Base-by-base conservation (phyloP, 1,140 invertebrate species). In the Papilio dardanus region DNA sequence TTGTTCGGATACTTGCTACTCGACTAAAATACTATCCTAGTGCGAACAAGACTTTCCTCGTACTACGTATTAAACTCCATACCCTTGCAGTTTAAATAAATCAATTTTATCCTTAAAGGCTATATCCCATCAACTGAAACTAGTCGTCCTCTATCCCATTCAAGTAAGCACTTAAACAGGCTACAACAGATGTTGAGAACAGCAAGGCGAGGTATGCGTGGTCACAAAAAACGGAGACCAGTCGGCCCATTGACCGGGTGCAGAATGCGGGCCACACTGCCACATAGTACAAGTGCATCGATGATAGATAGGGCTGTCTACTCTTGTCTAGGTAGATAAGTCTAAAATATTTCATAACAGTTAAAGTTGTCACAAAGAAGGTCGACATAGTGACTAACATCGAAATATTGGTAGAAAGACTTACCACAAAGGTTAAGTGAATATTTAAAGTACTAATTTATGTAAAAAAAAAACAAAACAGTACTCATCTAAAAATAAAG, bases 241-340 rank as follows among this genome's bases (percentile, higher is more conserved):
- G 42, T 7, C 16, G 42, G 42, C 42, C 42, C 42, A 46, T 46
- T 46, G 42, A 46, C 42, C 42, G 42, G 16, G 16, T 46, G 42
- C 42, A 46, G 42, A 46, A 46, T 46, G 42, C 42, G 42, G 42
- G 42, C 16, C 42, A 16, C 42, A 46, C 42, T 19, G 6, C 42
- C 42, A 46, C 16, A 46, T n/a, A 46, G n/a, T n/a, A n/a, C n/a
- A n/a, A n/a, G n/a, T n/a, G n/a, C 16, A 46, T 46, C 42, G 19
- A 46, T 42, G 40, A 14, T n/a, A 42, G n/a, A 46, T 46, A 46
- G 42, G 42, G 42, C 42, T 46, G 42, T n/a, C 42, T 46, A 46
- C 6, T 46, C 19, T 16, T 46, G 16, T 19, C 42, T 19, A 46
- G 16, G n/a, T 46, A 46, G 5, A n/a, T 4, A 46, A 19, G 7